Evolutionary conservation across 2,797 vertebrate species (phyloP), one percentile per base, ranked within the genome.

Genomic region (Fistularia commersonii): DNA sequence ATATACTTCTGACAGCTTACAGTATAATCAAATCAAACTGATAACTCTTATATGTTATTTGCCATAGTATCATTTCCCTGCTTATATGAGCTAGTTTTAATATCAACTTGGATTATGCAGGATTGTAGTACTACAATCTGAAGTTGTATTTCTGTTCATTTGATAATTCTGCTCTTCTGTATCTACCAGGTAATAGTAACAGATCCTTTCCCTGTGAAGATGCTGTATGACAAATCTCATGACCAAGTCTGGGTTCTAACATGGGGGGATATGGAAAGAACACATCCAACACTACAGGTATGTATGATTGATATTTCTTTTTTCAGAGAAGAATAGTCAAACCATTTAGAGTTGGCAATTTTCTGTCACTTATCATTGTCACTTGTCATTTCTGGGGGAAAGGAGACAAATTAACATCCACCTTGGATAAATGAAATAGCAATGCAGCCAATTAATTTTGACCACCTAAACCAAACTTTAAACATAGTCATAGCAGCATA

Each of bases 181-280:
- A 47, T 59, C 40, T 46, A 82, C 54, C 70, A 99, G 96, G 92
- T 90, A 39, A 86, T 98, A 68, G 83, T 88, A 64, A 94, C 95
- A 53, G 93, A 98, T 67, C 90, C 93, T 0, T 86, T 93, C 34
- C 96, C 96, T 0, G 91, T 93, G 43, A 97, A 96, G 85, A 77
- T 95, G 66, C 89, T 92, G 56, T 99, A 99, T 0, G 96, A 99
- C 84, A 98, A 98, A 80, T 99, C 96, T 40, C 95, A 99, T 35
- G 96, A 99, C 80, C 96, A 99, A 74, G 89, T 99, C 32, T 99
- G 96, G 96, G 89, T 98, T 47, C 90, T 97, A 13, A 95, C 94
- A 66, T 96, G 95, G 96, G 94, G 94, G 0, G 82, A 94, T 32
- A 72, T 85, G 82, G 89, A 69, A 66, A 90, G 88, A 50, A 90